A percentile compares a stretch with the other conserved stretches of the same genome.
phyloP scores from a whole-genome alignment of 30 jellyfish, hydroid and myxozoan species.

The Hydractinia echinata region DNA sequence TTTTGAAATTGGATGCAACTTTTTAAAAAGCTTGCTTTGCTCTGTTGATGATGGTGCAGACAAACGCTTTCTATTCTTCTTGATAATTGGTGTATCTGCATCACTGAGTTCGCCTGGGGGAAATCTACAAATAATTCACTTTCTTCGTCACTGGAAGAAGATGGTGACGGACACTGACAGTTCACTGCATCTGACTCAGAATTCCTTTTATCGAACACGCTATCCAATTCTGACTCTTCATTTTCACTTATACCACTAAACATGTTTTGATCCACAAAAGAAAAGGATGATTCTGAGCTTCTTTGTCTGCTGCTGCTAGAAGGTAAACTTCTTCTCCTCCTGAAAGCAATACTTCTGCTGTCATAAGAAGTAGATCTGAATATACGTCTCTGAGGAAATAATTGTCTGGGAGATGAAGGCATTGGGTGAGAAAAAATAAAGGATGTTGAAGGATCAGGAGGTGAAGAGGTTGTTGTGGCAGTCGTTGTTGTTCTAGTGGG shows the following conservation, averaged over 20 bases:
- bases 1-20: background rate
- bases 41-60: background rate
- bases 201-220: too few relatives aligned
- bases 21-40: constrained; percentile 3
- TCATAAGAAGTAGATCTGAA: background rate
- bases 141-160: too few relatives aligned
- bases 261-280: too few relatives aligned
- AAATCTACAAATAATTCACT: too few relatives aligned
- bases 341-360: background rate
- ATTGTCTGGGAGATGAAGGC: background rate
- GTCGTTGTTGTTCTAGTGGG: too few relatives aligned
- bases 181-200: too few relatives aligned
- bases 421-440: background rate
- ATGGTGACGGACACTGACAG: too few relatives aligned
- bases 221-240: too few relatives aligned
- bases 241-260: too few relatives aligned
- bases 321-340: constrained; percentile 17
- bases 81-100: too few relatives aligned
- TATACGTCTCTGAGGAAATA: background rate
- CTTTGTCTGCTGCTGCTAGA: background rate
- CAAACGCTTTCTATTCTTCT: background rate
- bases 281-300: too few relatives aligned
- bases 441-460: background rate
- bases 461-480: background rate
- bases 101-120: too few relatives aligned